Base-by-base conservation (phyloP, 2,888 invertebrate species). In the Baronia brevicornis region DNA sequence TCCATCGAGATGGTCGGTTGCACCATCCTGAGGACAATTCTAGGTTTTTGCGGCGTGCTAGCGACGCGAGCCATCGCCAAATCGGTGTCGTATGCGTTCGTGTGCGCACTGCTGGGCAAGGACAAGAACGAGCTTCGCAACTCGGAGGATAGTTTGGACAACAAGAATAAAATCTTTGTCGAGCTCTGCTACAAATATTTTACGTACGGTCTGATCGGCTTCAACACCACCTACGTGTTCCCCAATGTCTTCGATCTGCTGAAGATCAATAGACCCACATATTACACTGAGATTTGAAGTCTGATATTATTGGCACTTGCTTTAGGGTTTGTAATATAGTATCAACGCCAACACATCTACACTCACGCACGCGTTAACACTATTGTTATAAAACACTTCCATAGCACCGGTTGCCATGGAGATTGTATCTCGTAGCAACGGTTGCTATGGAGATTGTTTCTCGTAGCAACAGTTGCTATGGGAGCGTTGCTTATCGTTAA, bases 161-260 rank as follows among this genome's bases (percentile, higher is more conserved):
- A 91, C 58, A 88, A 88, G 52, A 87, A 90, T 51, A 91, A 92
- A 62, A 88, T 90, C 28, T 84, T 90, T 14, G 91, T 95, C 0
- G 96, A 96, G 60, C 86, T 95, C 44, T 88, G 91, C 37, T 91
- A 92, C 59, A 95, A 94, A 62, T 96, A 92, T 71, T 82, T 95
- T 38, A 91, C 91, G 12, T 96, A 92, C 63, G 89, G 89, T 3
- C 85, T 91, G 58, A 90, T 96, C 23, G 94, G 96, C 0, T 87
- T 95, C 47, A 91, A 90, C 64, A 91, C 91, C 1, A 86, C 91
- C 0, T 94, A 90, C 64, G 68, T 91, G 25, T 86, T 94, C 44
- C 96, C 96, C 1, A 88, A 89, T 48, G 85, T 94, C 14, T 96
- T 96, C 70, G 82, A 89, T 26, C 70, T 90, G 49, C 67, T 96